Percentiles rank a stretch among this genome's conserved stretches.
Evolutionary conservation across 2,888 invertebrate species (phyloP).

Genomic region (Drosophila prolongata): DNA sequence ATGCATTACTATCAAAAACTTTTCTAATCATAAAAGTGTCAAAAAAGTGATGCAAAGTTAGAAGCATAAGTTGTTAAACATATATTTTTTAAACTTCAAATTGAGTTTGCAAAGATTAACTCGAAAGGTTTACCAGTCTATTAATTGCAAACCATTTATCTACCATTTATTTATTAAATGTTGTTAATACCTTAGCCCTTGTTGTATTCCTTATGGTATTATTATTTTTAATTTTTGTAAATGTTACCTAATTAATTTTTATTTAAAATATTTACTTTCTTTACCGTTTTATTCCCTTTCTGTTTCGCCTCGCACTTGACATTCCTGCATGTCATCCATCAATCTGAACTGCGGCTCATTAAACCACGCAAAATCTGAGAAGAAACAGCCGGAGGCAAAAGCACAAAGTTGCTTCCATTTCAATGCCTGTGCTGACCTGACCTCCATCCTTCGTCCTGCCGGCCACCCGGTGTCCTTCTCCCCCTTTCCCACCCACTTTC

Average conservation of each 20-base stretch:
- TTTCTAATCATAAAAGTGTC: too few species aligned
- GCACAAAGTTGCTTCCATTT: constrained; percentile 23
- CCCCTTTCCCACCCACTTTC: constrained; percentile 6
- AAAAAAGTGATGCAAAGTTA: too few species aligned
- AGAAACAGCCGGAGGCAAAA: constrained; percentile 4
- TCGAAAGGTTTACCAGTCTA: too few species aligned
- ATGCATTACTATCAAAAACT: too few species aligned
- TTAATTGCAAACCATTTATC: too few species aligned
- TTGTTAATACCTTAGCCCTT: too few species aligned
- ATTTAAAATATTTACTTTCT: not conserved
- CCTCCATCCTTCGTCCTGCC: constrained; percentile 7
- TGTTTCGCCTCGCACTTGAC: not conserved
- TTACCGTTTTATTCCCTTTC: not conserved
- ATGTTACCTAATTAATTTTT: not conserved
- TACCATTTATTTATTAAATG: too few species aligned
- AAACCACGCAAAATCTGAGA: constrained; percentile 33
- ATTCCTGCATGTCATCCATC: constrained; percentile 33
- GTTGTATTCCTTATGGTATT: too few species aligned
- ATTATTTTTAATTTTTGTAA: too few species aligned
- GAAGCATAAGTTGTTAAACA: too few species aligned
- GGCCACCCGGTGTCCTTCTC: not conserved
- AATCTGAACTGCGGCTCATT: constrained; percentile 45
- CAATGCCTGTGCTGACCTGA: constrained; percentile 19
- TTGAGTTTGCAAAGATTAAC: too few species aligned
- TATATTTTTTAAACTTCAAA: too few species aligned